Percentiles rank a stretch among this genome's conserved stretches.
These are phyloP conservation scores for Calypte anna DNA, from an alignment of 2,113 vertebrate genomes.

Conservation along the genomic window DNA sequence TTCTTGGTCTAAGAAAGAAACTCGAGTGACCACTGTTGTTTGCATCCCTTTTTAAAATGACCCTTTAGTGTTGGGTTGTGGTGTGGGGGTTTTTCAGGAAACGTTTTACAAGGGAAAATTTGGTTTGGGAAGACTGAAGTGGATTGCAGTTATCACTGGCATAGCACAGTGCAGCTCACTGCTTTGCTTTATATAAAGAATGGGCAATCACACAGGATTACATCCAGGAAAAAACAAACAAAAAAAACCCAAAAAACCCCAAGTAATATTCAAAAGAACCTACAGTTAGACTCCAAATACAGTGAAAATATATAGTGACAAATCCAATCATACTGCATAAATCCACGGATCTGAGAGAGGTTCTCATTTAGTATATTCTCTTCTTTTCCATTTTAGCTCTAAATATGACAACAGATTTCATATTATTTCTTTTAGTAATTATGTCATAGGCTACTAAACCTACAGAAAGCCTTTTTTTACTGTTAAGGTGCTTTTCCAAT, in stretches of 20 bases:
- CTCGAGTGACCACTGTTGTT: background rate
- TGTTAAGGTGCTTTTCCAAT: background rate
- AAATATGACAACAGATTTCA: background rate
- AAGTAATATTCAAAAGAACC: background rate
- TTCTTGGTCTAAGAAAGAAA: slow-evolving; percentile 1
- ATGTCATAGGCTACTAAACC: background rate
- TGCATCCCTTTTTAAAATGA: background rate
- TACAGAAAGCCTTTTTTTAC: background rate
- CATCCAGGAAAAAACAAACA: background rate
- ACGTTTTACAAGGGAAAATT: background rate
- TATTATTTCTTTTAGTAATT: background rate
- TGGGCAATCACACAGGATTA: background rate
- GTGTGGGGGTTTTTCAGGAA: background rate
- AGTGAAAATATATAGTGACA: background rate
- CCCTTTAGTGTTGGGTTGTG: background rate
- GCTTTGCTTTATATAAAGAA: background rate
- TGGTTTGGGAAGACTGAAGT: background rate
- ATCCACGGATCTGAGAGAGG: background rate
- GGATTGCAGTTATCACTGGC: background rate
- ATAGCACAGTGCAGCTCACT: background rate
- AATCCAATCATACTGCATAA: background rate
- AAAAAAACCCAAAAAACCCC: background rate
- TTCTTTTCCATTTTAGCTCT: background rate
- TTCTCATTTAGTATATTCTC: background rate
- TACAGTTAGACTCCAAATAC: background rate